phyloP scores from a whole-genome alignment of 2,113 vertebrate genomes.

The Benitochromis conjunctus region DNA sequence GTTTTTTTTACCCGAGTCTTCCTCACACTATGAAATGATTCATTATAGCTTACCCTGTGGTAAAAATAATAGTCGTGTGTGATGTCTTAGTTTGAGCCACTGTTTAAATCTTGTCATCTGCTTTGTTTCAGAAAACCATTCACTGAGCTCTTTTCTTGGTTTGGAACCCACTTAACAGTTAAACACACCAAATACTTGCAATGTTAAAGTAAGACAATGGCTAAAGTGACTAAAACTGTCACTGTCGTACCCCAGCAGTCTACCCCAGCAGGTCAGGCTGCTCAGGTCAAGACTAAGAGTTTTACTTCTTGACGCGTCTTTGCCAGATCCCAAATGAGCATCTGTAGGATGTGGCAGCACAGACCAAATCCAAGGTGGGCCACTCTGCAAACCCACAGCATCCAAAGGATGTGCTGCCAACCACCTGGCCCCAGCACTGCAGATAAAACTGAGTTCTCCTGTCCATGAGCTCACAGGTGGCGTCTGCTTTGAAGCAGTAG shows the following conservation, averaged over 20 bases:
- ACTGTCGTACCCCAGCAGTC: background rate
- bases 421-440: background rate
- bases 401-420: background rate
- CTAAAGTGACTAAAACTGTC: background rate
- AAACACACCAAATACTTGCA: background rate
- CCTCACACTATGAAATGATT: background rate
- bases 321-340: background rate
- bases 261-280: background rate
- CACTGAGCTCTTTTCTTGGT: background rate
- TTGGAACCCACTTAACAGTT: too few relatives aligned
- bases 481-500: accelerated
- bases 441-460: background rate
- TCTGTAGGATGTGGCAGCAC: background rate
- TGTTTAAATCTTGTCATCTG: background rate
- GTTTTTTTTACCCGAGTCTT: background rate
- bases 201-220: background rate
- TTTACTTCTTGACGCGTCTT: background rate
- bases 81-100: background rate
- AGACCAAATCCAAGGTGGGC: accelerated
- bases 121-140: accelerated
- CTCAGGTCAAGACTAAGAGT: background rate
- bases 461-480: background rate
- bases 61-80: background rate
- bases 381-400: background rate
- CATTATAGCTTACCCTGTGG: accelerated